Percentiles rank a stretch among this genome's conserved stretches.
Conservation (phyloP, 2,888 invertebrate species). For the Ashinkailepas kermadecensis region DNA sequence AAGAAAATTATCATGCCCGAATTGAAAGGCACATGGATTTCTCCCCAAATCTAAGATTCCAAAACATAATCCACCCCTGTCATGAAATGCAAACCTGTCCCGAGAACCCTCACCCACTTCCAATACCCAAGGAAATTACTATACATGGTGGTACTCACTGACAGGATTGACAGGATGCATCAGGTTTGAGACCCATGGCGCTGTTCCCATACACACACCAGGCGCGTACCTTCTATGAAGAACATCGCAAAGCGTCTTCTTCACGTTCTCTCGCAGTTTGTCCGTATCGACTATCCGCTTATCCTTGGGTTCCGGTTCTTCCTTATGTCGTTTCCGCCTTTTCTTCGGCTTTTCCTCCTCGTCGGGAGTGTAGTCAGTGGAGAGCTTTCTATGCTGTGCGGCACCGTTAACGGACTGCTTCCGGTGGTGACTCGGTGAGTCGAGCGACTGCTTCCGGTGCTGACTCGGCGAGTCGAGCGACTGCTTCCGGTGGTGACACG, state of each 20-base stretch:
- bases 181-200: too few species aligned
- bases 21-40: too few species aligned
- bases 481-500: not conserved
- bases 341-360: constrained; percentile 24
- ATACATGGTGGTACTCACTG: too few species aligned
- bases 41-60: too few species aligned
- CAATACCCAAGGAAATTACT: too few species aligned
- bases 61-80: too few species aligned
- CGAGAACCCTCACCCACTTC: too few species aligned
- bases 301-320: constrained; percentile 31
- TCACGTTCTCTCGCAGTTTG: constrained; percentile 70
- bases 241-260: constrained; percentile 57
- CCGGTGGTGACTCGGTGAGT: not conserved
- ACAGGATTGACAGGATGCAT: too few species aligned
- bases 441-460: not conserved
- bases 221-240: constrained; percentile 32
- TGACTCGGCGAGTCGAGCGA: not conserved
- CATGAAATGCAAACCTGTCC: too few species aligned
- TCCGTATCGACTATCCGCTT: constrained; percentile 49
- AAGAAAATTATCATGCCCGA: too few species aligned
- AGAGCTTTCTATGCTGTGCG: not conserved
- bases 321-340: constrained; percentile 30
- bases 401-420: not conserved
- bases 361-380: not conserved
- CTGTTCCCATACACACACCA: not conserved